These are phyloP conservation scores for Pseudomyrmex dendroicus DNA, from an alignment of 1,140 invertebrate species.

Conservation along the genomic window DNA sequence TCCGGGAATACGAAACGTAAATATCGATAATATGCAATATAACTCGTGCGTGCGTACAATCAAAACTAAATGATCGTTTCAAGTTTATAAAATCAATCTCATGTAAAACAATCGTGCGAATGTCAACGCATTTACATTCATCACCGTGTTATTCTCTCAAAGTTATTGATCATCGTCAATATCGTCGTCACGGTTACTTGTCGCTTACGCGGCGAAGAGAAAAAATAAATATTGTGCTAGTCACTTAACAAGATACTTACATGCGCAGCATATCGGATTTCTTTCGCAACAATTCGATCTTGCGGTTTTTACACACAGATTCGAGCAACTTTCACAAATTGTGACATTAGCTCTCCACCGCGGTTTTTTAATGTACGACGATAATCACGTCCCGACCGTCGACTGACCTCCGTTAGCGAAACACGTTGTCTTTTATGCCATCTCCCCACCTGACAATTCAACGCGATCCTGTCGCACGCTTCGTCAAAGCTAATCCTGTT, in stretches of 20 bases:
- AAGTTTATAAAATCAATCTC: neutral
- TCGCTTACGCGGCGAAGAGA: neutral
- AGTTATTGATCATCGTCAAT: neutral
- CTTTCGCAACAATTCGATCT: slow-evolving; percentile 7
- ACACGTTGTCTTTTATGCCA: slow-evolving; percentile 68
- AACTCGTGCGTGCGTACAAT: neutral
- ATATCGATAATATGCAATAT: neutral
- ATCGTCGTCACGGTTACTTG: neutral
- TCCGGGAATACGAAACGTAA: slow-evolving; percentile 31
- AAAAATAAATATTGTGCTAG: neutral
- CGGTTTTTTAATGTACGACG: neutral
- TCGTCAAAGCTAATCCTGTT: slow-evolving; percentile 2
- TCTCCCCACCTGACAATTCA: slow-evolving; percentile 56
- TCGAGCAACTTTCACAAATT: slow-evolving; percentile 54
- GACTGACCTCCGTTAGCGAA: slow-evolving; percentile 45
- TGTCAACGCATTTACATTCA: no score
- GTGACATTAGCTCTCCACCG: neutral
- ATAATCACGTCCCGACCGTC: slow-evolving; percentile 1
- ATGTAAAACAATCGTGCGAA: neutral
- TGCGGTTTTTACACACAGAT: neutral
- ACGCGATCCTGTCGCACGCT: neutral
- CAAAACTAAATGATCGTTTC: neutral
- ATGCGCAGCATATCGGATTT: slow-evolving; percentile 55
- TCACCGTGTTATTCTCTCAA: neutral
- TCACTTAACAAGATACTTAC: slow-evolving; percentile 61